These are phyloP conservation scores for Molorchus minor DNA, from an alignment of 2,888 invertebrate species.

Conservation along the genomic window DNA sequence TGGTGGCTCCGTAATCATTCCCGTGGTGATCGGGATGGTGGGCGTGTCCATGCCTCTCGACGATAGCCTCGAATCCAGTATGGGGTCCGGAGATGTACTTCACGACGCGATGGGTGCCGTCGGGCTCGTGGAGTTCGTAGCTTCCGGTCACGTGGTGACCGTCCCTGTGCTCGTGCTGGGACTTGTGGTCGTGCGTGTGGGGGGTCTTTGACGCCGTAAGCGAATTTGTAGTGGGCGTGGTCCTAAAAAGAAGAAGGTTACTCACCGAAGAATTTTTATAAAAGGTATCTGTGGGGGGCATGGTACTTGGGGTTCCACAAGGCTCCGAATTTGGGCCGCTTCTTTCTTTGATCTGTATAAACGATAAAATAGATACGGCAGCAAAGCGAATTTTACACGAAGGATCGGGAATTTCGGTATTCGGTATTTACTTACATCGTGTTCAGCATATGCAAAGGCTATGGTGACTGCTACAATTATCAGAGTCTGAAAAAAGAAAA, in stretches of 20 bases:
- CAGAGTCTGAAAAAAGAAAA: no score
- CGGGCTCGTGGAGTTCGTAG: slow-evolving; percentile 57
- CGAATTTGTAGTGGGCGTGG: slow-evolving; percentile 54
- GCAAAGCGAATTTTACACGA: no score
- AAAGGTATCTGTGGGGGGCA: no score
- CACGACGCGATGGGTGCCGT: slow-evolving; percentile 57
- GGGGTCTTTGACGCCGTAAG: slow-evolving; percentile 59
- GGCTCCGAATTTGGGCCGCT: no score
- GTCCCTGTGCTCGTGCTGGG: slow-evolving; percentile 56
- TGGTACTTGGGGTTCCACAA: no score
- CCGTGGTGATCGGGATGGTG: slow-evolving; percentile 49
- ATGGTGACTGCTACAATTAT: no score
- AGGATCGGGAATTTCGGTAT: no score
- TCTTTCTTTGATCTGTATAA: no score
- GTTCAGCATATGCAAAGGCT: no score
- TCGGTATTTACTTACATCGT: no score
- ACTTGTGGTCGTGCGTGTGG: slow-evolving; percentile 57
- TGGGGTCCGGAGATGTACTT: slow-evolving; percentile 53
- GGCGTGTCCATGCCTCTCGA: slow-evolving; percentile 46
- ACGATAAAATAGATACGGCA: no score
- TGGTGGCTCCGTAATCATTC: slow-evolving; percentile 35
- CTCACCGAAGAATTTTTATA: no score
- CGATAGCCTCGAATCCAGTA: slow-evolving; percentile 49
- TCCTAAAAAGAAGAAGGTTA: not conserved
- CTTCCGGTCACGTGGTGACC: slow-evolving; percentile 57